These are phyloP conservation scores for Yponomeuta plumbellus DNA, from an alignment of 2,888 invertebrate species.

Conservation along the genomic window DNA sequence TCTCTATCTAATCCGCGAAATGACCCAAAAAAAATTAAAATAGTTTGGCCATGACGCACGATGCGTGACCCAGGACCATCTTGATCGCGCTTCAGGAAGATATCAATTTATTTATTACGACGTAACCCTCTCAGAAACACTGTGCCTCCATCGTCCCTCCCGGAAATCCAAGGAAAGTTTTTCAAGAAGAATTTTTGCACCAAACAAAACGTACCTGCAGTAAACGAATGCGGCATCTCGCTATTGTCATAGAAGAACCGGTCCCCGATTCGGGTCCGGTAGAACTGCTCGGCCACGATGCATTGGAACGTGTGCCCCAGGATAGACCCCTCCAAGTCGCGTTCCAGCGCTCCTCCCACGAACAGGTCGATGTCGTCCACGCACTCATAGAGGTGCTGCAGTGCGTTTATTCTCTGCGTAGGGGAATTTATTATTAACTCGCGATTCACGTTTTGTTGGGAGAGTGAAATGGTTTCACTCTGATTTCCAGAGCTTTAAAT, in stretches of 20 bases:
- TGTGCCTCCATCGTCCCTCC: no score
- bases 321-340: constrained; percentile 83
- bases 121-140: no score
- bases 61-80: no score
- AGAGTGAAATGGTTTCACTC: no score
- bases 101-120: no score
- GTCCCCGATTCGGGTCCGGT: constrained; percentile 88
- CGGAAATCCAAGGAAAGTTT: no score
- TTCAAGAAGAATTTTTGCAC: neutral
- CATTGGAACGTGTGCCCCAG: constrained; percentile 93
- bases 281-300: constrained; percentile 91
- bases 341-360: constrained; percentile 89
- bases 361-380: constrained; percentile 92
- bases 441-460: no score
- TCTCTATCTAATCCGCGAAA: no score
- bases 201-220: constrained; percentile 62
- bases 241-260: constrained; percentile 89
- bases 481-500: no score
- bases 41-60: no score
- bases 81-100: no score
- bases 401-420: constrained; percentile 79
- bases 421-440: neutral
- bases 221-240: constrained; percentile 80
- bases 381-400: constrained; percentile 81
- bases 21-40: no score